Evolutionary conservation across 2,797 vertebrate genomes (phyloP), one percentile per base, ranked within the genome.

Genomic region (Mormyrops boulengeri): DNA sequence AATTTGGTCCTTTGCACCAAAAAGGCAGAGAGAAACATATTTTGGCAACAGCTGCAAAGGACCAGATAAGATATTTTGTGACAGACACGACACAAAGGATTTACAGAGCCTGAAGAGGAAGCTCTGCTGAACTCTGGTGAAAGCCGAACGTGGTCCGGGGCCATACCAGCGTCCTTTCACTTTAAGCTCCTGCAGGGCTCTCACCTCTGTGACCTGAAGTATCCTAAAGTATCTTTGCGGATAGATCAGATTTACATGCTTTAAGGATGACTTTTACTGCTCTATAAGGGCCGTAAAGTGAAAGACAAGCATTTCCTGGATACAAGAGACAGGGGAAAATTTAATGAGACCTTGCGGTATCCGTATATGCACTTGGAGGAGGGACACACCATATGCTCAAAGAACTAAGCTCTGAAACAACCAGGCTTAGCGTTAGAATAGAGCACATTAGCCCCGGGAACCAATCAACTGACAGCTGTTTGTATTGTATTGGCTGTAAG

Each of bases 41-140:
- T 80, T 44, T 4, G 73, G 73, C 30, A 44, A 80, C 73, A 80
- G 14, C 73, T 44, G 73, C 73, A 80, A 44, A 80, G 73, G 73
- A 80, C 73, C 73, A 80, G 73, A 80, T 80, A 80, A 80, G 73
- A 80, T 80, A 66, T 69, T 69, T 80, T 80, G 34, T 38, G 38
- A 80, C 34, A 41, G 73, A 80, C 2, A 80, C 0, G 5, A 17
- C 14, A 80, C 34, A 38, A 14, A 57, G 4, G 11, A 77, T 41
- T 41, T 41, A 38, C 34, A 77, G 38, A 80, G 73, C 14, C 73
- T 41, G 17, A 2, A 44, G 17, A 6, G 34, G 73, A 77, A 80
- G 14, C 38, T 41, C 69, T 38, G 69, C 30, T 77, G 69, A 34
- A 77, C 69, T 41, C 69, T 5, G 6, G 30, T 4, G 30, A 41